Evolutionary conservation across 2,113 vertebrate species (phyloP).

Genomic region (Brienomyrus brachyistius): DNA sequence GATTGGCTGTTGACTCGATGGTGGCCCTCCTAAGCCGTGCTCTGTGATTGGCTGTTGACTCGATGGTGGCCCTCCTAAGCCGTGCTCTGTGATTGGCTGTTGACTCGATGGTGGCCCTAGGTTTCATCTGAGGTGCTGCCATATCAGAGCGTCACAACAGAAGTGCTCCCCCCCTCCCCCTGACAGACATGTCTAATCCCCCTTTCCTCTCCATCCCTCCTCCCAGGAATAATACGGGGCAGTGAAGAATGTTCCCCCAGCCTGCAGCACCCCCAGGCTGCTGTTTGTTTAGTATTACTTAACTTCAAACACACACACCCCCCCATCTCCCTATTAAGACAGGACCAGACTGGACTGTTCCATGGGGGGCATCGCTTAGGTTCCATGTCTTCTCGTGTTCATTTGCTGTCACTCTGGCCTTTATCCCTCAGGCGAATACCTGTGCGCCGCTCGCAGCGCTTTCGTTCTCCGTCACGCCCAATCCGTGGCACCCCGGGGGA

Average conservation of each 20-base stretch:
- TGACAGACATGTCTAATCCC: neutral
- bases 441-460: neutral
- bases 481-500: neutral
- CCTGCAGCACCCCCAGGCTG: neutral
- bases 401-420: neutral
- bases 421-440: neutral
- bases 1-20: no score
- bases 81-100: no score
- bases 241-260: neutral
- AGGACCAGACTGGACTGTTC: neutral
- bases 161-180: neutral
- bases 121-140: neutral
- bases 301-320: neutral
- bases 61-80: no score
- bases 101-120: no score
- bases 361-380: neutral
- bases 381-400: neutral
- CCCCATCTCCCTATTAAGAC: neutral
- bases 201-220: neutral
- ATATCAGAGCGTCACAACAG: neutral
- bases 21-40: no score
- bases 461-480: neutral
- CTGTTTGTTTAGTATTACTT: neutral
- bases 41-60: no score
- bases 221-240: neutral